phyloP scores from a whole-genome alignment of 2,797 vertebrate genomes.

The Siniperca scherzeri region DNA sequence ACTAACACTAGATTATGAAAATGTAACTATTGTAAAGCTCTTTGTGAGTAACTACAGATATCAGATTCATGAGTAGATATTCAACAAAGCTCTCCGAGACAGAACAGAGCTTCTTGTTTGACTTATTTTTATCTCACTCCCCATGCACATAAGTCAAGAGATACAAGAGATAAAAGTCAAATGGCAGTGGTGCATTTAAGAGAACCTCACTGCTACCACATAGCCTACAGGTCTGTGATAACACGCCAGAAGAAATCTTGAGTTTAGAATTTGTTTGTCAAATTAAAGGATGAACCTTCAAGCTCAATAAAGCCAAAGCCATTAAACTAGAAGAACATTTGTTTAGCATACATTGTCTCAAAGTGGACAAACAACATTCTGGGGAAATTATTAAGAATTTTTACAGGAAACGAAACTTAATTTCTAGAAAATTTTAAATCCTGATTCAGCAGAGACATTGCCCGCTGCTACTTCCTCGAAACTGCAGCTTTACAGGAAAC shows the following conservation, averaged over 20 bases:
- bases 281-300: neutral
- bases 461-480: constrained; percentile 18
- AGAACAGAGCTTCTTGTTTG: too few species aligned
- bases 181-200: neutral
- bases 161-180: neutral
- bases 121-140: neutral
- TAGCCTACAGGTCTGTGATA: neutral
- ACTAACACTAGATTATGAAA: neutral
- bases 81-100: neutral
- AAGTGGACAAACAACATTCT: neutral
- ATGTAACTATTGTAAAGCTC: neutral
- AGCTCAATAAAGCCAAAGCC: neutral
- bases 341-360: neutral
- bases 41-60: neutral
- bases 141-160: neutral
- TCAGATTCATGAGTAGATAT: neutral
- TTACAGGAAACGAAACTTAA: neutral
- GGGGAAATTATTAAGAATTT: neutral
- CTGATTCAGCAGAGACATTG: neutral
- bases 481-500: neutral
- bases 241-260: neutral
- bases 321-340: neutral
- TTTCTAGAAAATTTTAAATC: neutral
- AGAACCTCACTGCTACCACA: neutral
- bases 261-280: neutral